A percentile compares a stretch with the other conserved stretches of the same genome.
Evolutionary conservation across 2,113 vertebrate species (phyloP).

Genomic region (Sclerurus mexicanus): DNA sequence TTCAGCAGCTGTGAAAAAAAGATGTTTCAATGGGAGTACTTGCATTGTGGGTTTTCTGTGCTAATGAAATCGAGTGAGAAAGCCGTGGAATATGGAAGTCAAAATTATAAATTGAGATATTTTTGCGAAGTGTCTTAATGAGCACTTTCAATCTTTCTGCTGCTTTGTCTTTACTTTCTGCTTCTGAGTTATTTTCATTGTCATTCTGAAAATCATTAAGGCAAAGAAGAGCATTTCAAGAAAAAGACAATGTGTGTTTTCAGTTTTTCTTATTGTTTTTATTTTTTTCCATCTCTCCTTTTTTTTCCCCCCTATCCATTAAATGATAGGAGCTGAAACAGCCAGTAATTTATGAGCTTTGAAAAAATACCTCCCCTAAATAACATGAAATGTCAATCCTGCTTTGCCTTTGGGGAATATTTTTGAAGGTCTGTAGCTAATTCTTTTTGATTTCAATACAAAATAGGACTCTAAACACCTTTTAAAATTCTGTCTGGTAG

Average conservation of each 20-base stretch:
- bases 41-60: neutral
- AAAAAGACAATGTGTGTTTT: neutral
- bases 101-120: neutral
- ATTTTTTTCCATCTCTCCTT: neutral
- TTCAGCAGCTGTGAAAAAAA: neutral
- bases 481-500: constrained; percentile 6
- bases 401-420: neutral
- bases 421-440: neutral
- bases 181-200: neutral
- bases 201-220: neutral
- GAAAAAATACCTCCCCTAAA: neutral
- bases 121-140: neutral
- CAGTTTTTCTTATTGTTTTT: neutral
- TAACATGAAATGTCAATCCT: neutral
- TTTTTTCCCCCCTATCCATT: neutral
- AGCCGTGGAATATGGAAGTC: neutral
- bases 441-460: constrained; percentile 9
- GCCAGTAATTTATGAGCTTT: neutral
- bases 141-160: neutral
- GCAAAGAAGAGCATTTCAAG: neutral
- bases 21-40: neutral
- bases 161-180: neutral
- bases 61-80: neutral
- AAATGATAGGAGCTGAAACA: neutral
- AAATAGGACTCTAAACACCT: constrained; percentile 20